Conservation (phyloP, 2,797 vertebrate genomes). For the Heteromormyrus szaboi region DNA sequence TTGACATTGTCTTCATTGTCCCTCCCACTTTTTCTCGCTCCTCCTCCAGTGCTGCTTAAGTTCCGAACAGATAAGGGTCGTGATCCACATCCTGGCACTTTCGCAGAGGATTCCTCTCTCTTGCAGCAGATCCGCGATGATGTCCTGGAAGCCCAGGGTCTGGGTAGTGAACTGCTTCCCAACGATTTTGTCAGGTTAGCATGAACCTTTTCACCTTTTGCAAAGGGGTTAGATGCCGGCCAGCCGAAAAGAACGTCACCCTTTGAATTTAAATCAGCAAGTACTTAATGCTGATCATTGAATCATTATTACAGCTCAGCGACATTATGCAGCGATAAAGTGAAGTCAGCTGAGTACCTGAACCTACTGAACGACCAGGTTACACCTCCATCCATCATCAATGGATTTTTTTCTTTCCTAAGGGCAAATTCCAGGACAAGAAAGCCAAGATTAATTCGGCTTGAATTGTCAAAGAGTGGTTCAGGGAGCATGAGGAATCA, state of each 20-base stretch:
- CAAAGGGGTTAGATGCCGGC: neutral
- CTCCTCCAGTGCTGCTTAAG: slow-evolving; percentile 73
- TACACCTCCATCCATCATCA: neutral
- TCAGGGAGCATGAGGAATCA: neutral
- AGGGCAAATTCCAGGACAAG: neutral
- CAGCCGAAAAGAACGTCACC: neutral
- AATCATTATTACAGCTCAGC: neutral
- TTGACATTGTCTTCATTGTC: neutral
- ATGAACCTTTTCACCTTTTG: neutral
- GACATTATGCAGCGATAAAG: neutral
- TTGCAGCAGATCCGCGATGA: slow-evolving; percentile 72
- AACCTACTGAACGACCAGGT: neutral
- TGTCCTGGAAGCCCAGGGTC: slow-evolving; percentile 64
- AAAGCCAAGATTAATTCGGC: neutral
- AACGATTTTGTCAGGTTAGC: slow-evolving; percentile 77
- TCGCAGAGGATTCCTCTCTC: slow-evolving; percentile 60
- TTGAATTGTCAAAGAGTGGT: neutral
- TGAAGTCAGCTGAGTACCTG: neutral
- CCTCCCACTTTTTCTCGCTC: neutral
- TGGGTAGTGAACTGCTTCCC: slow-evolving; percentile 61
- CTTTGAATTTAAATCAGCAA: neutral
- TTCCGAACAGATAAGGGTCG: slow-evolving; percentile 80
- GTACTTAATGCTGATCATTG: neutral
- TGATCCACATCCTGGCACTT: slow-evolving; percentile 66
- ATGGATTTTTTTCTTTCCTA: neutral